Base-by-base conservation (phyloP, 2,797 vertebrate species). In the Helostoma temminkii region DNA sequence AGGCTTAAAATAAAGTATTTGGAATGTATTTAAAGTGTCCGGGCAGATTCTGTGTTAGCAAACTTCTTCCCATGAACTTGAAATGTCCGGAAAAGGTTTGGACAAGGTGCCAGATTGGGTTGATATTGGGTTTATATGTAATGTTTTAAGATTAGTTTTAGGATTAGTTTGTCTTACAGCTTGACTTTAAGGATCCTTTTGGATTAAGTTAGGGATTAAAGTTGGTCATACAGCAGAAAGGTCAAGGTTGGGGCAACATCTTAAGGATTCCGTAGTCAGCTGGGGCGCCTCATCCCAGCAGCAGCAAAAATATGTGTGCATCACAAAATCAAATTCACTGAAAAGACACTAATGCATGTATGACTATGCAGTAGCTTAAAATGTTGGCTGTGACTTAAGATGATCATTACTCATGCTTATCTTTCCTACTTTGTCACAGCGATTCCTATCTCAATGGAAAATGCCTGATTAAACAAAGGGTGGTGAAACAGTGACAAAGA, bases 391-490 rank as follows among this genome's bases (percentile, higher is more conserved):
- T 62, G 78, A 83, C 45, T 81, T 79, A 80, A 76, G 61, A 83
- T 58, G 66, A 85, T 85, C 77, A 78, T 87, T 76, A 85, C 76
- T 82, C 78, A 56, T 14, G 60, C 72, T 88, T 79, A 89, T 84
- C 80, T 68, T 66, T 71, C 45, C 61, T 62, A 59, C 70, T 81
- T 76, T 69, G 83, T 84, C 82, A 80, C 71, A 79, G 78, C 1
- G 71, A 84, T 89, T 78, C 61, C 37, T 76, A 85, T 89, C 86
- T 80, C 65, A 81, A 65, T 56, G 34, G 67, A 75, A 84, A 86
- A 78, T 42, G 71, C 36, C 73, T 63, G 81, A 81, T 86, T 76
- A 82, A 84, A 88, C 76, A 87, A 89, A 87, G 75, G 65, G 78
- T 71, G 74, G 64, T 46, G 58, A 78, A 86, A 84, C 52, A 76